Conservation (phyloP, 2,797 vertebrate species). For the Pteropus rufus region DNA sequence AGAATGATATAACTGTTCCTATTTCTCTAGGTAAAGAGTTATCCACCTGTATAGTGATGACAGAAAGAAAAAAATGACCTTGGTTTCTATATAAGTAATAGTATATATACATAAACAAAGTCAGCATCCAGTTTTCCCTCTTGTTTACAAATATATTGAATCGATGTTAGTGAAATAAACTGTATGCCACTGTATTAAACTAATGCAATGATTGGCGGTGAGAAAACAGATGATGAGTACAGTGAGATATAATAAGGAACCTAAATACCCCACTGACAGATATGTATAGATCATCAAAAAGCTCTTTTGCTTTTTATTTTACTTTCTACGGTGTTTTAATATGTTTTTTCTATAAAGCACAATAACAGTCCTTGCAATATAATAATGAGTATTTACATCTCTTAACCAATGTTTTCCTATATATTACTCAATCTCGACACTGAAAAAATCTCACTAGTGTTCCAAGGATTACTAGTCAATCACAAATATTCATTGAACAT, state of each 20-base stretch:
- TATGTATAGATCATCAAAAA: too few species aligned
- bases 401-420: constrained; percentile 53
- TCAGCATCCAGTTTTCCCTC: not conserved
- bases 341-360: constrained; percentile 48
- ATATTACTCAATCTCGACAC: constrained; percentile 4
- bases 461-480: constrained; percentile 46
- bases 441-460: not conserved
- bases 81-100: not conserved
- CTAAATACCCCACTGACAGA: too few species aligned
- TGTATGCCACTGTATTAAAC: not conserved
- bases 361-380: constrained; percentile 41
- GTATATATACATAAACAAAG: not conserved
- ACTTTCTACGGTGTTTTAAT: constrained; percentile 30
- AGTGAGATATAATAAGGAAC: not conserved
- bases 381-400: constrained; percentile 54
- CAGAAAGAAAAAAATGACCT: not conserved
- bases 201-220: not conserved
- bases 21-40: not conserved
- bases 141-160: not conserved
- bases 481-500: constrained; percentile 33
- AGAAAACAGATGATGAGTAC: not conserved
- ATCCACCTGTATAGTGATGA: not conserved
- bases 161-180: not conserved
- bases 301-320: constrained; percentile 36
- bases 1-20: not conserved